Evolutionary conservation across 2,888 invertebrate genomes (phyloP), one percentile per base, ranked within the genome.

Genomic region (Argyra leucocephala): DNA sequence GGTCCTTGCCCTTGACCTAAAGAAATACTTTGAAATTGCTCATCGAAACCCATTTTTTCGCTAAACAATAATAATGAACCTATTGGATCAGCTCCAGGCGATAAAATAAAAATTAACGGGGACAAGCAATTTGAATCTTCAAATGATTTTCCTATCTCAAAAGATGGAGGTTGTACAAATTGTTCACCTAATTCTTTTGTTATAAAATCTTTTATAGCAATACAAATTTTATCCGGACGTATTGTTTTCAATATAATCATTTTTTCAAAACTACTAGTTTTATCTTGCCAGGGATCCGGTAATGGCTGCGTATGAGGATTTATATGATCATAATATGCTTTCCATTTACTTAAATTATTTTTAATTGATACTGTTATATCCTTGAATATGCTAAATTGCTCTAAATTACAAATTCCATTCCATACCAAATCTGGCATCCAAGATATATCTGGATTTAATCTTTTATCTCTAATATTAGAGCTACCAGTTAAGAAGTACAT

Each of bases 1-100:
- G 91, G 91, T 0, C 93, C 93, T 76, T 94, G 94, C 0, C 93
- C 94, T 76, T 94, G 93, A 0, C 94, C 94, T 15, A 95, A 81
- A 0, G 94, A 94, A 68, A 94, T 92, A 69, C 91, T 88, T 73
- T 86, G 86, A 73, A 94, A 85, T 37, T 90, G 83, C 72, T 88
- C 87, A 22, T 84, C 82, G 82, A 89, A 86, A 70, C 87, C 88
- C 85, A 88, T 85, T 72, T 85, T 86, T 63, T 93, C 92, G 0
- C 93, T 92, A 75, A 91, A 94, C 72, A 73, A 69, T 37, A 78
- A 63, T 23, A 80, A 69, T 0, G 79, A 77, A 18, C 78, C 76
- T 67, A 79, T 70, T 1, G 95, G 96, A 79, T 96, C 95, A 0
- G 93, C 93, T 10, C 95, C 95, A 0, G 93, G 89, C 2, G 93